Evolutionary conservation across 2,797 vertebrate species (phyloP), one percentile per base, ranked within the genome.

Genomic region (Oreonectes daqikongensis): DNA sequence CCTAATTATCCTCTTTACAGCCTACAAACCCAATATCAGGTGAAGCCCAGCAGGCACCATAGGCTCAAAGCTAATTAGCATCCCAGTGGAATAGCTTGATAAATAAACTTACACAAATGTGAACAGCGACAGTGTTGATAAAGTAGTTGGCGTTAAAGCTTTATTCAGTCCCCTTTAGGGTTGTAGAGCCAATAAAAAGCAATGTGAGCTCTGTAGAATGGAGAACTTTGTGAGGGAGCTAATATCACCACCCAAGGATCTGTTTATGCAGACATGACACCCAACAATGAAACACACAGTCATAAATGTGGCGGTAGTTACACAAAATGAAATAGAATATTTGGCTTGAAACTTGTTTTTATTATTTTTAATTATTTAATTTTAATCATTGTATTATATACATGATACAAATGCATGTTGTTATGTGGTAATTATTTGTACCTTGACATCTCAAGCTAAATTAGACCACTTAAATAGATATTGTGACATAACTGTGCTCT

Each of bases 51-150:
- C 12, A 17, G 22, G 18, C 44, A 0, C 26, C 32, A 2, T 20
- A 61, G 30, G 69, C 52, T 46, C 70, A 42, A 17, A 60, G 55
- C 57, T 65, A 46, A 75, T 75, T 63, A 72, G 53, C 18, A 68
- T 69, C 60, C 69, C 50, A 63, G 35, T 64, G 30, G 50, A 61
- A 3, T 42, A 15, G 57, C 57, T 72, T 60, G 35, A 46, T 68
- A 71, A 75, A 55, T 75, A 60, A 71, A 75, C 72, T 53, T 48
- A 60, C 32, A 60, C 55, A 17, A 22, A 28, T 57, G 38, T 69
- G 22, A 81, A 68, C 22, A 32, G 60, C 18, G 40, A 46, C 44
- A 66, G 30, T 42, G 12, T 32, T 68, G 30, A 61, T 71, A 64
- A 78, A 75, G 67, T 35, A 20, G 38, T 75, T 30, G 50, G 38